phyloP scores from a whole-genome alignment of 2,888 invertebrate species.

The Pandemis heparana region DNA sequence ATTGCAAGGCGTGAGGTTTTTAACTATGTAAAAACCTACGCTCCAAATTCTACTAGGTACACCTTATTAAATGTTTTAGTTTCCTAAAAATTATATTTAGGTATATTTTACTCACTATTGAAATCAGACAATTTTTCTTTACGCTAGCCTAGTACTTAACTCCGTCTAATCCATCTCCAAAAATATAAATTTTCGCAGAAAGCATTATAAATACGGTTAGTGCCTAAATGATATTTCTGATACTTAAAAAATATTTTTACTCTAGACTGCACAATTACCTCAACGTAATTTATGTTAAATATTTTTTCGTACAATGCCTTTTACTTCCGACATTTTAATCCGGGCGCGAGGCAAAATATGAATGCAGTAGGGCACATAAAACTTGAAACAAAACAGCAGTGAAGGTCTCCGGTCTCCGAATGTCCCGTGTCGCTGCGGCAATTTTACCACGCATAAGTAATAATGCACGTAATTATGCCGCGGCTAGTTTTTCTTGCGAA shows the following conservation, averaged over 20 bases:
- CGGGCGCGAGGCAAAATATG: too few relatives aligned
- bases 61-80: neutral
- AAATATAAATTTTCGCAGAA: too few relatives aligned
- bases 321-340: neutral
- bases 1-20: neutral
- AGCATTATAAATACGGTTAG: too few relatives aligned
- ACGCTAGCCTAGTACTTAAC: too few relatives aligned
- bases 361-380: constrained; percentile 7
- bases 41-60: neutral
- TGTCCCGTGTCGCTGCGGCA: constrained; percentile 30
- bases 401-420: constrained; percentile 29
- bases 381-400: constrained; percentile 6
- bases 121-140: too few relatives aligned
- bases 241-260: too few relatives aligned
- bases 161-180: too few relatives aligned
- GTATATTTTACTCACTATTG: too few relatives aligned
- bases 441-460: constrained; percentile 27
- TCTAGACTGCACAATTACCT: neutral
- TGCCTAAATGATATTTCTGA: too few relatives aligned
- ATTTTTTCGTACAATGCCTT: neutral
- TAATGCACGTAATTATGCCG: constrained; percentile 43
- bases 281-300: neutral
- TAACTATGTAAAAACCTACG: neutral
- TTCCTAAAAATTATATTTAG: too few relatives aligned
- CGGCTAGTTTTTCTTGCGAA: constrained; percentile 54